Evolutionary conservation across 2,888 invertebrate genomes (phyloP).

Genomic region (Philhelius pedissequus): DNA sequence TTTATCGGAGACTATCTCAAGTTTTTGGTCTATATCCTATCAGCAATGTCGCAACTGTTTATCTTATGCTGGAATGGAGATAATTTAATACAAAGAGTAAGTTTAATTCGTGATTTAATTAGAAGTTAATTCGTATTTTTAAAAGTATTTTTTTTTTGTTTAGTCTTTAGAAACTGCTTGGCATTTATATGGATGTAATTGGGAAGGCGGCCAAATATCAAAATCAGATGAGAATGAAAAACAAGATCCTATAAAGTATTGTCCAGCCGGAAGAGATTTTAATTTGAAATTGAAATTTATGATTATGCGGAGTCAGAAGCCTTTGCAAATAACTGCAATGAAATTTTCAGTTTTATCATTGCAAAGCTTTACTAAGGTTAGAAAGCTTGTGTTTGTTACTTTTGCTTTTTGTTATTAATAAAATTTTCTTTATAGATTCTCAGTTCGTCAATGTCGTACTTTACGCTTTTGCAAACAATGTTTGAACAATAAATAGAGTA

Average conservation of each 20-base stretch:
- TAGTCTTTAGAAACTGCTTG: constrained; percentile 74
- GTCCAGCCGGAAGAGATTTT: constrained; percentile 71
- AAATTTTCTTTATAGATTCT: constrained; percentile 72
- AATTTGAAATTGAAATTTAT: constrained; percentile 73
- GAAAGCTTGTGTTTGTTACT: neutral
- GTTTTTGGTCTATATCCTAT: constrained; percentile 77
- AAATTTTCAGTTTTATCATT: constrained; percentile 77
- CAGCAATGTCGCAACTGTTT: constrained; percentile 75
- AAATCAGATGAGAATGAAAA: neutral
- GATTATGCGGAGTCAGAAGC: constrained; percentile 76
- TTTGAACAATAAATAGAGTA: constrained; percentile 40
- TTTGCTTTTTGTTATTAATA: neutral
- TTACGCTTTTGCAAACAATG: constrained; percentile 76
- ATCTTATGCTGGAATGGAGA: constrained; percentile 77
- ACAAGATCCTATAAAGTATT: constrained; percentile 24
- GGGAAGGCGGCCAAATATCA: constrained; percentile 72
- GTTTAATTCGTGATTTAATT: neutral
- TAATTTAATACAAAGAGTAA: constrained; percentile 76
- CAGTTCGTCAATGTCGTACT: constrained; percentile 78
- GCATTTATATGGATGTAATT: constrained; percentile 75
- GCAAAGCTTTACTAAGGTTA: constrained; percentile 76
- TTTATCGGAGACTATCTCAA: constrained; percentile 77
- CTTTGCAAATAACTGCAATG: constrained; percentile 75
- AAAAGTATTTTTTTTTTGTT: neutral
- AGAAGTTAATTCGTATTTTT: neutral